Evolutionary conservation across 2,797 vertebrate species (phyloP).

Genomic region (Natrix natrix): DNA sequence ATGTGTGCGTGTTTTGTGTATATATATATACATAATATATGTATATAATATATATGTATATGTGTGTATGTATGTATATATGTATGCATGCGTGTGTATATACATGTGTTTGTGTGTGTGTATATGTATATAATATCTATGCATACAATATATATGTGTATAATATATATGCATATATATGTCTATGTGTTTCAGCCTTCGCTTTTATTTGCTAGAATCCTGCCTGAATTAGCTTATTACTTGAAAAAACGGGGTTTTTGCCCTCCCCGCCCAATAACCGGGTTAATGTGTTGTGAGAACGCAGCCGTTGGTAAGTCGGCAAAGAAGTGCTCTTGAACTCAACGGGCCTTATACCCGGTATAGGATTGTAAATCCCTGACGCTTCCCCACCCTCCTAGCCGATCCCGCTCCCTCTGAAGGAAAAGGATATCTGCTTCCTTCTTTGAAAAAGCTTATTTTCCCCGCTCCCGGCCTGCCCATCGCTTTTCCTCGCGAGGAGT

Average conservation of each 20-base stretch:
- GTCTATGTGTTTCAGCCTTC: background rate
- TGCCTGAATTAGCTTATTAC: background rate
- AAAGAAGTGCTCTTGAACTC: background rate
- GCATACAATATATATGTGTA: no score
- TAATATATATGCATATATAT: no score
- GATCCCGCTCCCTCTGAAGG: background rate
- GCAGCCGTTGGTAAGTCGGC: background rate
- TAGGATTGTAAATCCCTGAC: no score
- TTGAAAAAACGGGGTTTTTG: background rate
- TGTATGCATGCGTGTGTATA: no score
- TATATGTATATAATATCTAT: no score
- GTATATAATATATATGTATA: no score
- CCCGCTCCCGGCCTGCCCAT: background rate
- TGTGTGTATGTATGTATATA: no score
- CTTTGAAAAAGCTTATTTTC: no score
- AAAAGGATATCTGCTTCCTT: background rate
- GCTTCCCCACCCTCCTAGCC: accelerated
- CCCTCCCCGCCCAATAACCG: background rate
- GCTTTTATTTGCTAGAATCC: background rate
- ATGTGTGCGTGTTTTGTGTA: no score
- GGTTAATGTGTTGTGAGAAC: background rate
- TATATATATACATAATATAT: no score
- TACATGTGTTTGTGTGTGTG: no score
- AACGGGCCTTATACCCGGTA: background rate
- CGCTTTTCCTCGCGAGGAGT: background rate